Base-by-base conservation (phyloP, 92 coral and sea anemone species). In the Epizoanthus scotinus region DNA sequence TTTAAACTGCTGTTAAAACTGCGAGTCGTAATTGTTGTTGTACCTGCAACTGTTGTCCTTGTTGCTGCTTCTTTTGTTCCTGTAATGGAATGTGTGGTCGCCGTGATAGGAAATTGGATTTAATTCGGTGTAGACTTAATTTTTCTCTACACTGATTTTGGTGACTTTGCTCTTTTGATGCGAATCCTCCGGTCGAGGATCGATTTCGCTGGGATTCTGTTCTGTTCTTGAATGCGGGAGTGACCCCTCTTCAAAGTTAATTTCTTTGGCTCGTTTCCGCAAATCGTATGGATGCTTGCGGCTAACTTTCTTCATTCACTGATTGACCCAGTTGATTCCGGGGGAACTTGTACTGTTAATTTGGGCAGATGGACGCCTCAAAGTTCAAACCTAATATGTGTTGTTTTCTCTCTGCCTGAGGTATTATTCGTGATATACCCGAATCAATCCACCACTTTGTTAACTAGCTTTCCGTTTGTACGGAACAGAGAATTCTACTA, bases 271-370 rank as follows among this genome's bases (percentile, higher is more conserved):
- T 61, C 66, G 25, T 28, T 61, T 21, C 15, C 31, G 31, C 66
- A 61, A 61, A 61, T 61, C 22, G 66, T 22, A 61, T 61, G 66
- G 22, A 61, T 61, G 66, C 28, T 14, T 61, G 2, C 15, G 66
- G 66, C 25, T 14, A 61, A 61, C 7, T 22, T 61, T 61, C 66
- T 61, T 61, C 66, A 61, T 22, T 61, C 31, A 61, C 66, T 61
- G 27, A 21, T 61, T 61, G 15, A 61, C 31, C 66, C 66, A 28
- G 25, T 24, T 61, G 66, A 21, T 28, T 2, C 66, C 66, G 66
- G 66, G 66, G 66, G 66, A 61, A 21, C 31, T 61, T 61, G 66
- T 61, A 13, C 15, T 24, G 25, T 21, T 24, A 13, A 61, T 21
- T 61, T 61, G 66, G 50, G 50, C 8, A 44, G 50, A 44, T 7